A percentile compares a stretch with the other conserved stretches of the same genome.
Evolutionary conservation across 2,888 invertebrate species (phyloP).

Genomic region (Pegoplata infirma): DNA sequence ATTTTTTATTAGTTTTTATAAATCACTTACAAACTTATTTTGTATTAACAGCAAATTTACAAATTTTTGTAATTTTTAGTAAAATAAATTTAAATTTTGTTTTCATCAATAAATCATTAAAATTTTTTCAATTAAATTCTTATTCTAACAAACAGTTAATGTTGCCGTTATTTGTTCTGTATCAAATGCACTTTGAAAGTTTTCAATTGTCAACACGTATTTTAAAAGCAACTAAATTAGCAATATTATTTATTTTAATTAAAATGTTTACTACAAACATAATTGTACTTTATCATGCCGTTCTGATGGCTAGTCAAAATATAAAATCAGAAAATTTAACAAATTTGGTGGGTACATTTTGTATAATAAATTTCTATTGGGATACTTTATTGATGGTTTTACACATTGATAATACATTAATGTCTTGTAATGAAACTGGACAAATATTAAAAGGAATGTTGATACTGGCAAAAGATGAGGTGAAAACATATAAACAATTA

Average conservation of each 20-base stretch:
- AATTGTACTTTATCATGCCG: conserved; percentile 9
- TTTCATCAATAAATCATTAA: conserved; percentile 13
- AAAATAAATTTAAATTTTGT: conserved; percentile 2
- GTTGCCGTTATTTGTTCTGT: neutral
- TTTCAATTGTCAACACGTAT: neutral
- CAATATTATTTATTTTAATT: neutral
- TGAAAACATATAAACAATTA: neutral
- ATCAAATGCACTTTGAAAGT: conserved; percentile 15
- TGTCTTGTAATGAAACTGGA: neutral
- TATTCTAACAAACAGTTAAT: neutral
- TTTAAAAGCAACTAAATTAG: neutral
- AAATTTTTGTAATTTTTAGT: neutral
- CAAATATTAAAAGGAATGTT: neutral
- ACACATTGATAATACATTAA: conserved; percentile 1
- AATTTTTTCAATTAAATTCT: neutral
- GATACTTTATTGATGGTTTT: neutral
- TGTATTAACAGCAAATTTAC: neutral
- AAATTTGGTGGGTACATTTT: neutral
- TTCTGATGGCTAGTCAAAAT: neutral
- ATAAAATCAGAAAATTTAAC: neutral
- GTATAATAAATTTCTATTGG: conserved; percentile 18
- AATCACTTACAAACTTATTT: neutral
- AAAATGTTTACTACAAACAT: conserved; percentile 24
- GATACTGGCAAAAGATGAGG: neutral
- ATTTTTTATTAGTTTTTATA: neutral